These are phyloP conservation scores for Cinara cedri DNA, from an alignment of 2,888 invertebrate genomes.

Conservation along the genomic window DNA sequence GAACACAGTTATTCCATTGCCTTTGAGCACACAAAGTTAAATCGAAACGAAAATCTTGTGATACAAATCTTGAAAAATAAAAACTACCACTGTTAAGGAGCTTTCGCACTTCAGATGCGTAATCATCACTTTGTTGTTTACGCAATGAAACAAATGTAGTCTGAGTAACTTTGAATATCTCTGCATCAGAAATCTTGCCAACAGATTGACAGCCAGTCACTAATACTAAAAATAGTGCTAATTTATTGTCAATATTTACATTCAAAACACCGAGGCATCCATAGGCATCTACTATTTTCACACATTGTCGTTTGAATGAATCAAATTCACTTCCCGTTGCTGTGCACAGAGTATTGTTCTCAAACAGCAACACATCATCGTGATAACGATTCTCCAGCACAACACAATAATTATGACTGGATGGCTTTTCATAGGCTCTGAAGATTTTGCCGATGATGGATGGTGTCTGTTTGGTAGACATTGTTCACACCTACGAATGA, in stretches of 20 bases:
- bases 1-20: conserved; percentile 76
- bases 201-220: conserved; percentile 96
- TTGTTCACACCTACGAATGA: not conserved
- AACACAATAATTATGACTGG: conserved; percentile 86
- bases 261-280: conserved; percentile 94
- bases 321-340: conserved; percentile 87
- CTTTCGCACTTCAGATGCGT: conserved; percentile 74
- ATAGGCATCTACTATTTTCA: conserved; percentile 91
- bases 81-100: conserved; percentile 97
- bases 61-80: conserved; percentile 86
- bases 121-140: conserved; percentile 71
- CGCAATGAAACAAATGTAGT: conserved; percentile 88
- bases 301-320: conserved; percentile 85
- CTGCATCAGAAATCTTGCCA: conserved; percentile 92
- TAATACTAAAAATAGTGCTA: conserved; percentile 86
- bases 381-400: conserved; percentile 87
- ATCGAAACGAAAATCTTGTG: conserved; percentile 74
- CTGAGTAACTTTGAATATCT: conserved; percentile 93
- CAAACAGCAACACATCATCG: conserved; percentile 86
- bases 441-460: conserved; percentile 81
- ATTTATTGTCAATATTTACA: conserved; percentile 80
- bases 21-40: conserved; percentile 94
- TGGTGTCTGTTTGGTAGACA: conserved; percentile 56
- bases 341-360: conserved; percentile 88
- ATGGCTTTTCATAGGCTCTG: conserved; percentile 86